phyloP scores from a whole-genome alignment of 2,888 invertebrate species.

The Lymantria monacha region DNA sequence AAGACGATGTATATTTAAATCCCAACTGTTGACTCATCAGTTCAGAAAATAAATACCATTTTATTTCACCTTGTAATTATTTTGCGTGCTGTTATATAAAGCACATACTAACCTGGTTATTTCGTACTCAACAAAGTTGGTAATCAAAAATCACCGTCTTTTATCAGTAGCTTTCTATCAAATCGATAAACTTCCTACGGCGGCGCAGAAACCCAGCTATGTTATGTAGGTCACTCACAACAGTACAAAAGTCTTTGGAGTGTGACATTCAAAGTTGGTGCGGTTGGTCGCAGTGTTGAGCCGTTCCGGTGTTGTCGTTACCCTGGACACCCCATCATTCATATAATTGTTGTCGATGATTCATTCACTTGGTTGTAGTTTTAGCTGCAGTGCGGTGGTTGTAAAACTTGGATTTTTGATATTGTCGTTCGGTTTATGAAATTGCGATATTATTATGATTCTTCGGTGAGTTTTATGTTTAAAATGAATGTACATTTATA shows the following conservation, averaged over 20 bases:
- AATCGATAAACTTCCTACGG: conserved; percentile 73
- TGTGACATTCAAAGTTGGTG: conserved; percentile 47
- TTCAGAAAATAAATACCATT: conserved; percentile 15
- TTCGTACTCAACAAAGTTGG: conserved; percentile 43
- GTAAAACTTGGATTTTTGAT: conserved; percentile 22
- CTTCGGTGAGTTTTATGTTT: conserved; percentile 60
- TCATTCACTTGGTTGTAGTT: conserved; percentile 50
- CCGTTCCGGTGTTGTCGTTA: conserved; percentile 56
- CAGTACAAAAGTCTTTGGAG: conserved; percentile 23
- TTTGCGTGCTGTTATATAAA: conserved; percentile 17
- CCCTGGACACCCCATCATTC: conserved; percentile 51
- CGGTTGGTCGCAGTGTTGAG: conserved; percentile 47
- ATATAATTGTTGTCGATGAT: conserved; percentile 34
- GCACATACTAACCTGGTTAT: conserved; percentile 37
- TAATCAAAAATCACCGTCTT: conserved; percentile 50
- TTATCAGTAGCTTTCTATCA: conserved; percentile 47
- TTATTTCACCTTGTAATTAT: conserved; percentile 1
- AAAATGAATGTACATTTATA: neutral
- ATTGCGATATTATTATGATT: conserved; percentile 73
- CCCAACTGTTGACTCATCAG: conserved; percentile 19
- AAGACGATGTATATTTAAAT: conserved; percentile 13
- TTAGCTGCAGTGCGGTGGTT: conserved; percentile 41
- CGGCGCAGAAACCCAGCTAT: conserved; percentile 64
- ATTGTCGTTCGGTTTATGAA: conserved; percentile 56
- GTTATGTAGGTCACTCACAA: conserved; percentile 40